These are phyloP conservation scores for Imbricaverruca yamaguchii DNA, from an alignment of 2,888 invertebrate species.

Conservation along the genomic window DNA sequence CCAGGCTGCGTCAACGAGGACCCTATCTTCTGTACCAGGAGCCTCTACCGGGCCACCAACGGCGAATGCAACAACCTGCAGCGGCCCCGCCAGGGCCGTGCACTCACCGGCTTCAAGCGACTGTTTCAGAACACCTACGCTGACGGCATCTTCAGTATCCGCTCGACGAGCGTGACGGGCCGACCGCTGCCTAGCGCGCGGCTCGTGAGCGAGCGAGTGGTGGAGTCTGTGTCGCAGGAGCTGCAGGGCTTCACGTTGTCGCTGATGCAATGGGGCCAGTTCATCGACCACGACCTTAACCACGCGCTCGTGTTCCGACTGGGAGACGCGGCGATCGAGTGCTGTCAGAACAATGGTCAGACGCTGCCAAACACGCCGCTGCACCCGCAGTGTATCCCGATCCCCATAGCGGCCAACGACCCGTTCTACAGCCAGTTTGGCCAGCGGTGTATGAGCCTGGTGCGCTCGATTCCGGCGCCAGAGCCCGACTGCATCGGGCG, in stretches of 20 bases:
- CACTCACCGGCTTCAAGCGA: conserved; percentile 4
- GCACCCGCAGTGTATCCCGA: conserved; percentile 32
- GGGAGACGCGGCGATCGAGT: conserved; percentile 29
- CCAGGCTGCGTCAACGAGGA: background rate
- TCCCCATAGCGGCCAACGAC: conserved; percentile 31
- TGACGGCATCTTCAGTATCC: background rate
- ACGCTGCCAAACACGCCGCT: background rate
- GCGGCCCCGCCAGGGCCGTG: background rate
- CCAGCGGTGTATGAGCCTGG: conserved; percentile 61
- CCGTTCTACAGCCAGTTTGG: conserved; percentile 29
- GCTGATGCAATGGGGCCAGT: conserved; percentile 33
- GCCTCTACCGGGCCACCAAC: background rate
- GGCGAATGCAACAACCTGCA: conserved; percentile 18
- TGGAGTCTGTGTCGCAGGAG: conserved; percentile 27
- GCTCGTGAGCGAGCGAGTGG: conserved; percentile 30
- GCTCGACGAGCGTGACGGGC: conserved; percentile 30
- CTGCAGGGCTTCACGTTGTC: conserved; percentile 28
- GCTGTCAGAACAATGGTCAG: conserved; percentile 24
- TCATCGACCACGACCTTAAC: conserved; percentile 32
- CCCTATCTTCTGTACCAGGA: background rate
- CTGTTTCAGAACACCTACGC: background rate
- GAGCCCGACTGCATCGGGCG: conserved; percentile 53
- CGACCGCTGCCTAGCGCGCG: conserved; percentile 36
- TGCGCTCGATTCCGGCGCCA: conserved; percentile 59
- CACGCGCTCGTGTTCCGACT: conserved; percentile 31